A percentile compares a stretch with the other conserved stretches of the same genome.
Conservation (phyloP, 2,888 invertebrate genomes). For the Mystacides longicornis region DNA sequence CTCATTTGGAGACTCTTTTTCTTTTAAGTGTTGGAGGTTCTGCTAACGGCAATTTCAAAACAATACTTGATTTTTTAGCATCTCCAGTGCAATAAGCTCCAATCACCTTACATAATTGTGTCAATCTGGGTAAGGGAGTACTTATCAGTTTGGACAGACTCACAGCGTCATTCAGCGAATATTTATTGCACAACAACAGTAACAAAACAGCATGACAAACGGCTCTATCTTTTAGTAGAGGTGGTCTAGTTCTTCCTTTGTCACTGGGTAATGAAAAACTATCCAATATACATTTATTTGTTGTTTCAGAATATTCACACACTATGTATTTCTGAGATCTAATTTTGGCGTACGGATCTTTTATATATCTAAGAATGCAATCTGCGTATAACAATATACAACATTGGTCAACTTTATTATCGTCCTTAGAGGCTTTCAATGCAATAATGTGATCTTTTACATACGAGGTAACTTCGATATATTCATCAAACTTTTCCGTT, state of each 20-base stretch:
- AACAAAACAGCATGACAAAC: slow-evolving; percentile 19
- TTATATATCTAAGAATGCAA: slow-evolving; percentile 21
- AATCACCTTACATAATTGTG: slow-evolving; percentile 19
- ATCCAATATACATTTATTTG: slow-evolving; percentile 19
- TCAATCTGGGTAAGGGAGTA: slow-evolving; percentile 13
- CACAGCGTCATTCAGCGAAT: slow-evolving; percentile 13
- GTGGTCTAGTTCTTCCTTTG: slow-evolving; percentile 21
- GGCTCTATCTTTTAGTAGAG: slow-evolving; percentile 20
- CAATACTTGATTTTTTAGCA: slow-evolving; percentile 6
- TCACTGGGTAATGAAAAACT: slow-evolving; percentile 20
- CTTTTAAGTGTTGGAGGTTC: slow-evolving; percentile 6
- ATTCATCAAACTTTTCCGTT: slow-evolving; percentile 18
- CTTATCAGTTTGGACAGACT: slow-evolving; percentile 9
- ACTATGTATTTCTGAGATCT: slow-evolving; percentile 10
- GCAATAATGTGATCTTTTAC: slow-evolving; percentile 11
- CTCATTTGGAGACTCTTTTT: background rate
- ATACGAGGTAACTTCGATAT: slow-evolving; percentile 15
- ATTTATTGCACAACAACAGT: slow-evolving; percentile 16
- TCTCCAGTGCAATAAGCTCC: slow-evolving; percentile 15
- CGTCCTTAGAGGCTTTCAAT: slow-evolving; percentile 1
- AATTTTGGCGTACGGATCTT: slow-evolving; percentile 16
- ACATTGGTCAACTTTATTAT: slow-evolving; percentile 8
- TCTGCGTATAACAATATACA: slow-evolving; percentile 20
- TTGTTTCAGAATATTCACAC: slow-evolving; percentile 20
- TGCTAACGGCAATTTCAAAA: slow-evolving; percentile 20